These are phyloP conservation scores for Urosaurus nigricauda DNA, from an alignment of 2,797 vertebrate genomes.

Conservation along the genomic window DNA sequence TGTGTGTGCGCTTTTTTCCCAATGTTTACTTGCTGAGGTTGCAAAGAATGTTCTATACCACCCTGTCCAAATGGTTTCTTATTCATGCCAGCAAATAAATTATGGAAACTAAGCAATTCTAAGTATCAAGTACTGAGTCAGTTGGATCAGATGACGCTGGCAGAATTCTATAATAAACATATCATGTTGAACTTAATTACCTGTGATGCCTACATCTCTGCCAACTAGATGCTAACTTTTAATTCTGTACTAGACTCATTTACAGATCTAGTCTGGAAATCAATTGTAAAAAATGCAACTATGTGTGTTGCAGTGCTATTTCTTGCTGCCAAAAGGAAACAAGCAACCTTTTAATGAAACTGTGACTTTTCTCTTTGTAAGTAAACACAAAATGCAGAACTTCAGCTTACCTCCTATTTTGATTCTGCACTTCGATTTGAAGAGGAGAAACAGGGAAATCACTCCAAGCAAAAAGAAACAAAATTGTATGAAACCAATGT, in stretches of 20 bases:
- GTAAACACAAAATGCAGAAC: neutral
- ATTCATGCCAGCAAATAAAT: constrained; percentile 47
- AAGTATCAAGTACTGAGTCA: constrained; percentile 58
- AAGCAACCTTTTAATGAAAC: neutral
- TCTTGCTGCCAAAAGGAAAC: neutral
- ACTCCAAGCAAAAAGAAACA: neutral
- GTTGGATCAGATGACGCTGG: constrained; percentile 58
- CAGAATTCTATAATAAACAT: constrained; percentile 67
- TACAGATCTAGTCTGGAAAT: neutral
- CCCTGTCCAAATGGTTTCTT: constrained; percentile 49
- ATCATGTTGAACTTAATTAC: constrained; percentile 60
- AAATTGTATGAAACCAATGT: neutral
- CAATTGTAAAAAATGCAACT: neutral
- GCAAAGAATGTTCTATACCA: constrained; percentile 25
- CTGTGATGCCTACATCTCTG: constrained; percentile 48
- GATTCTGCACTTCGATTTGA: neutral
- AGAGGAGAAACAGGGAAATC: neutral
- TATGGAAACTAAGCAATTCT: constrained; percentile 44
- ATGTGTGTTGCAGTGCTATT: neutral
- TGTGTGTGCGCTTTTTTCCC: neutral
- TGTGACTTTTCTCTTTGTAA: neutral
- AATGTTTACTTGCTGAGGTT: constrained; percentile 2
- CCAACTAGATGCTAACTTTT: constrained; percentile 57
- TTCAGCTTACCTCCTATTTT: neutral
- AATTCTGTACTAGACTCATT: neutral